Base-by-base conservation (phyloP, 2,113 vertebrate genomes). In the Polypterus bichir region DNA sequence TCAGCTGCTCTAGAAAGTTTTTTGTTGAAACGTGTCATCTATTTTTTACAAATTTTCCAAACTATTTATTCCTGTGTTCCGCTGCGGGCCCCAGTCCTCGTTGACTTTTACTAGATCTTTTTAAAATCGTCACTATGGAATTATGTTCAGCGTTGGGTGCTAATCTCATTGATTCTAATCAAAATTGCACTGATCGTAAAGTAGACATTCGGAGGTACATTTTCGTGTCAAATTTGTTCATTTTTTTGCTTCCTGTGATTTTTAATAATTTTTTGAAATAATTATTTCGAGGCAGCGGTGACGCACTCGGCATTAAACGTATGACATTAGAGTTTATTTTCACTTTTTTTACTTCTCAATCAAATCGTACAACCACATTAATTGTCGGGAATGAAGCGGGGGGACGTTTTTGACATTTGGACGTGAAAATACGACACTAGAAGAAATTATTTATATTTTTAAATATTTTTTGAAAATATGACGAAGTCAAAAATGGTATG, bases 381-480 rank as follows among this genome's bases (percentile, higher is more conserved):
- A 92, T 88, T 83, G 90, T 94, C 89, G 86, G 91, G 64, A 91
- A 81, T 74, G 86, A 81, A 82, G 81, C 79, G 65, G 74, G 69
- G 83, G 62, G 46, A 67, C 60, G 66, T 44, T 3, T 0, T n/a
- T 75, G 60, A 86, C 77, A 87, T 85, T 73, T 73, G 68, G 69
- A 54, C 69, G 64, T 61, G 66, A 83, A 82, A 64, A 82, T 69
- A 57, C 62, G 27, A 49, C 62, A 53, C 54, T 59, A 10, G n/a
- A 65, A 67, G 59, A 84, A 79, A 76, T 86, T 83, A 82, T 79
- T 84, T 75, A 66, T 92, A 93, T 95, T 95, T 93, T 90, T 90
- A 90, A 88, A 76, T 89, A 92, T 91, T 95, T 94, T 95, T 90
- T 93, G 89, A 93, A 96, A 94, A 93, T 82, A 92, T 92, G 92